Evolutionary conservation across 2,797 vertebrate species (phyloP).

Genomic region (Dicrostonyx torquatus): DNA sequence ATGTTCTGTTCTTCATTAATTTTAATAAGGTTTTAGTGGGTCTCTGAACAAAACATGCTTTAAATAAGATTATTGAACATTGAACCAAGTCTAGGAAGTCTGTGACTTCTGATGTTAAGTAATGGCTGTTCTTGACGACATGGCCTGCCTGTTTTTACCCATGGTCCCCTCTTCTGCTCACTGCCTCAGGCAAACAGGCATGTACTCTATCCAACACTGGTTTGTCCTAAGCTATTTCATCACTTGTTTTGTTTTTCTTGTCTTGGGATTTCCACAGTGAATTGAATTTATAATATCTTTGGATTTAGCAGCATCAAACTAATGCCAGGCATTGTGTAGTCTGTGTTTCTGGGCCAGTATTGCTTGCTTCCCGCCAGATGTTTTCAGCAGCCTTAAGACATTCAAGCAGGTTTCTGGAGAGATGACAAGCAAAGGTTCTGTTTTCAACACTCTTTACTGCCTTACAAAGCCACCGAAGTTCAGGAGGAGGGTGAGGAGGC

Average conservation of each 20-base stretch:
- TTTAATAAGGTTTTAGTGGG: background rate
- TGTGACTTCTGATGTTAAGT: background rate
- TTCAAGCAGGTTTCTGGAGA: background rate
- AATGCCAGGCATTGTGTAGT: background rate
- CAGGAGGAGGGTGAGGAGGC: background rate
- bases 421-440: background rate
- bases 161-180: fast-evolving
- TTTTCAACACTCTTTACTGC: background rate
- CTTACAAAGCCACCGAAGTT: background rate
- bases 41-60: background rate
- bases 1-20: background rate
- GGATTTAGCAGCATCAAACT: background rate
- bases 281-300: background rate
- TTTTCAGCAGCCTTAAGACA: background rate
- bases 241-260: background rate
- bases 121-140: background rate
- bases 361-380: background rate
- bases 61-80: slow-evolving; percentile 11
- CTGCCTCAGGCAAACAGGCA: fast-evolving
- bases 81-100: background rate
- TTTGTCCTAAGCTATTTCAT: background rate
- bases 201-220: background rate
- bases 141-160: background rate
- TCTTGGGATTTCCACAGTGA: background rate
- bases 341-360: background rate